A percentile compares a stretch with the other conserved stretches of the same genome.
Evolutionary conservation across 2,888 invertebrate species (phyloP).

Genomic region (Stenolophus ochropezus): DNA sequence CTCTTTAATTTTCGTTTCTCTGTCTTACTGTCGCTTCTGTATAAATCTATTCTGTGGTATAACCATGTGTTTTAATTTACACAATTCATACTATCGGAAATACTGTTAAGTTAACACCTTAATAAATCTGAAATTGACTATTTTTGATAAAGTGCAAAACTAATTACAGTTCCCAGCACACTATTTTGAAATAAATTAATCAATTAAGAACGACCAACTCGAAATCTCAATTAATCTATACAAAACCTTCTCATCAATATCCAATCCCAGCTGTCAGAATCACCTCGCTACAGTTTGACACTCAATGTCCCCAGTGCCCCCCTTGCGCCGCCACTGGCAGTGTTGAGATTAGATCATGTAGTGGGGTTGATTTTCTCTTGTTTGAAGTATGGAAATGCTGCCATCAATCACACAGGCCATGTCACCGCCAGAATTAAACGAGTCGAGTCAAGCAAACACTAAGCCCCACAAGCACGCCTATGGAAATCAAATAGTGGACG

Average conservation of each 20-base stretch:
- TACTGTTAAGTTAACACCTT: too few species aligned
- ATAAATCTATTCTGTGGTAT: too few species aligned
- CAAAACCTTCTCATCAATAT: neutral
- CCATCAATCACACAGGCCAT: constrained; percentile 53
- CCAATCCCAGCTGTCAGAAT: neutral
- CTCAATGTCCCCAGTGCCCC: neutral
- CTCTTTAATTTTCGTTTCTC: too few species aligned
- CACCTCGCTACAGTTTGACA: neutral
- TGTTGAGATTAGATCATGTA: constrained; percentile 48
- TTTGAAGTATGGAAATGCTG: constrained; percentile 55
- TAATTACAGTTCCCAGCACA: too few species aligned
- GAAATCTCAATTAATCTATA: neutral
- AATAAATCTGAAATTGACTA: too few species aligned
- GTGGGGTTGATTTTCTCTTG: constrained; percentile 52
- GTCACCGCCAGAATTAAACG: constrained; percentile 42
- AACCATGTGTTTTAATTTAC: too few species aligned
- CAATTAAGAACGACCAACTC: neutral
- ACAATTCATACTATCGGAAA: too few species aligned
- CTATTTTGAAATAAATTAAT: neutral
- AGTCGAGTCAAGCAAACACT: constrained; percentile 39
- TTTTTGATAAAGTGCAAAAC: too few species aligned
- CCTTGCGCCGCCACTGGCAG: neutral
- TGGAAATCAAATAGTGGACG: neutral
- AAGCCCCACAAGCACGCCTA: neutral
- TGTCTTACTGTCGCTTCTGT: too few species aligned